Percentiles rank a stretch among this genome's conserved stretches.
Conservation (phyloP, 2,113 vertebrate genomes). For the Petrocephalus microphthalmus region DNA sequence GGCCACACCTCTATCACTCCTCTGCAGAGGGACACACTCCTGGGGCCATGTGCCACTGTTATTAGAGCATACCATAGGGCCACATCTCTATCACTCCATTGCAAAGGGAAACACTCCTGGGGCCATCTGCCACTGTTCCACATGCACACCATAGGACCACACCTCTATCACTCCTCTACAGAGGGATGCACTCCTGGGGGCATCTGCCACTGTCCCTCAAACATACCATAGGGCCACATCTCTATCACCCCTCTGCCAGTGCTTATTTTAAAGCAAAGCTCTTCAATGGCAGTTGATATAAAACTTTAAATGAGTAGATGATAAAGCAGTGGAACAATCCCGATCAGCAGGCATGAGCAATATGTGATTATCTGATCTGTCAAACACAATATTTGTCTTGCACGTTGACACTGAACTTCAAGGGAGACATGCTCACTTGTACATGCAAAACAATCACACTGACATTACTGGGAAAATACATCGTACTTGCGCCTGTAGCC, state of each 20-base stretch:
- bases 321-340: not conserved
- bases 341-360: not conserved
- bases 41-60: not conserved
- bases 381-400: not conserved
- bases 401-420: not conserved
- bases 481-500: not conserved
- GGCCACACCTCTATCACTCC: not conserved
- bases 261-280: not conserved
- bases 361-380: not conserved
- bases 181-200: not conserved
- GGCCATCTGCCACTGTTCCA: not conserved
- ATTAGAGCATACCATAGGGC: not conserved
- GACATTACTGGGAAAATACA: not conserved
- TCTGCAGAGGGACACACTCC: not conserved
- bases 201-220: not conserved
- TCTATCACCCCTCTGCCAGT: not conserved
- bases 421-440: not conserved
- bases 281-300: conserved; percentile 1
- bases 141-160: not conserved
- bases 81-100: not conserved
- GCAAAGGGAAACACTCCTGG: not conserved
- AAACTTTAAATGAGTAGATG: not conserved
- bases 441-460: not conserved
- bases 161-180: not conserved
- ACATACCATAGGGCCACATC: not conserved